Percentiles rank a stretch among this genome's conserved stretches.
phyloP scores from a whole-genome alignment of 2,888 invertebrate species.

The Eustalomyia histrio region DNA sequence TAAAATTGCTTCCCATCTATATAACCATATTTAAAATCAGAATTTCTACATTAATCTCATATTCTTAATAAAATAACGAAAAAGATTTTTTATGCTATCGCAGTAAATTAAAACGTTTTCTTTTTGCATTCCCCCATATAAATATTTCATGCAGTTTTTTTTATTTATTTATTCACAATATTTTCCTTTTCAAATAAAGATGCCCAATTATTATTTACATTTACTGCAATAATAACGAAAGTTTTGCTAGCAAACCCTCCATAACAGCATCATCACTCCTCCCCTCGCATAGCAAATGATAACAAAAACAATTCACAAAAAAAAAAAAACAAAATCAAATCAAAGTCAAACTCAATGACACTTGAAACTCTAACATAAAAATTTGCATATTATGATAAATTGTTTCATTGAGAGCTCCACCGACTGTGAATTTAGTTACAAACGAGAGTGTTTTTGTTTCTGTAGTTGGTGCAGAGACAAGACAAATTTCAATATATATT shows the following conservation, averaged over 20 bases:
- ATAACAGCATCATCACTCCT: background rate
- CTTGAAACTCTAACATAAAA: slow-evolving; percentile 39
- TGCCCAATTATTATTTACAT: slow-evolving; percentile 7
- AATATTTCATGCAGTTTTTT: background rate
- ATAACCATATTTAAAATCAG: too few relatives aligned
- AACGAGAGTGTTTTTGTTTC: background rate
- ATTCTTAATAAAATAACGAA: too few relatives aligned
- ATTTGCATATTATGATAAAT: slow-evolving; percentile 58
- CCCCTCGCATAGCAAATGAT: background rate
- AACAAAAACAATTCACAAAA: slow-evolving; percentile 5
- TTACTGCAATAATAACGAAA: slow-evolving; percentile 4
- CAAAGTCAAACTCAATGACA: slow-evolving; percentile 50
- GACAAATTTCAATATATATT: background rate
- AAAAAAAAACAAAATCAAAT: slow-evolving; percentile 42
- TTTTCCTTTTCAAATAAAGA: background rate
- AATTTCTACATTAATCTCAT: too few relatives aligned
- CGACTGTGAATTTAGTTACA: slow-evolving; percentile 11
- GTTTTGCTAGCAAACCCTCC: background rate
- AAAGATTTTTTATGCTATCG: background rate
- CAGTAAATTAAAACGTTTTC: background rate
- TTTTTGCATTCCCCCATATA: background rate
- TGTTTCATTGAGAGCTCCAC: slow-evolving; percentile 37
- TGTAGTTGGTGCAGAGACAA: background rate
- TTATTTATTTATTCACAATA: background rate
- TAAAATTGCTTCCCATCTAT: too few relatives aligned